Evolutionary conservation across 2,113 vertebrate genomes (phyloP).

Genomic region (Oncorhynchus clarkii): DNA sequence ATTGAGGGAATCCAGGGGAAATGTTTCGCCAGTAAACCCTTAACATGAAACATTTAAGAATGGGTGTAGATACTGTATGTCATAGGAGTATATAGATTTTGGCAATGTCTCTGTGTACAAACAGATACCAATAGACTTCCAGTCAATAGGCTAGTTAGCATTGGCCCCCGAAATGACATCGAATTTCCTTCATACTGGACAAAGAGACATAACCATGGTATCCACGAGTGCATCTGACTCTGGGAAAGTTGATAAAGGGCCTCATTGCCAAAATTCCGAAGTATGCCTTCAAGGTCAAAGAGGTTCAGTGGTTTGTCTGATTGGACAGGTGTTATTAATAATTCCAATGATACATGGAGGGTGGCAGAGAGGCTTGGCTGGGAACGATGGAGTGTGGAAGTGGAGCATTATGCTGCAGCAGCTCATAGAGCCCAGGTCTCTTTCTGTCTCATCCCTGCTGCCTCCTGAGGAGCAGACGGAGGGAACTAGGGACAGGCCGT

Average conservation of each 20-base stretch:
- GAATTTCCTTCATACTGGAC: no score
- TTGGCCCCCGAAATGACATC: no score
- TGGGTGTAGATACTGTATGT: not conserved
- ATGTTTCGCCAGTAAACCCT: not conserved
- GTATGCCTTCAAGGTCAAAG: no score
- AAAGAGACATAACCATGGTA: no score
- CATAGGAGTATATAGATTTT: not conserved
- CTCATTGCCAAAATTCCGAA: no score
- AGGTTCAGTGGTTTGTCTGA: not conserved
- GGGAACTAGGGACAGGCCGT: constrained; percentile 23
- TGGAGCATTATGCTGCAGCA: not conserved
- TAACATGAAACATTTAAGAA: not conserved
- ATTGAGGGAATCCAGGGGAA: not conserved
- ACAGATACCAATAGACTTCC: no score
- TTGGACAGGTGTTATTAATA: not conserved
- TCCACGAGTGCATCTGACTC: no score
- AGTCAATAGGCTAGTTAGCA: no score
- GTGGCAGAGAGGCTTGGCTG: not conserved
- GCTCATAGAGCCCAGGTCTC: not conserved
- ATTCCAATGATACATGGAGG: not conserved
- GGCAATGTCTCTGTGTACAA: no score
- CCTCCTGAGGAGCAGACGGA: constrained; percentile 19
- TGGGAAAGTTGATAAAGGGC: no score
- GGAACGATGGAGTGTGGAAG: constrained; percentile 13
- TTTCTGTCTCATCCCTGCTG: not conserved